phyloP scores from a whole-genome alignment of 2,113 vertebrate species.

The Nymphicus hollandicus region DNA sequence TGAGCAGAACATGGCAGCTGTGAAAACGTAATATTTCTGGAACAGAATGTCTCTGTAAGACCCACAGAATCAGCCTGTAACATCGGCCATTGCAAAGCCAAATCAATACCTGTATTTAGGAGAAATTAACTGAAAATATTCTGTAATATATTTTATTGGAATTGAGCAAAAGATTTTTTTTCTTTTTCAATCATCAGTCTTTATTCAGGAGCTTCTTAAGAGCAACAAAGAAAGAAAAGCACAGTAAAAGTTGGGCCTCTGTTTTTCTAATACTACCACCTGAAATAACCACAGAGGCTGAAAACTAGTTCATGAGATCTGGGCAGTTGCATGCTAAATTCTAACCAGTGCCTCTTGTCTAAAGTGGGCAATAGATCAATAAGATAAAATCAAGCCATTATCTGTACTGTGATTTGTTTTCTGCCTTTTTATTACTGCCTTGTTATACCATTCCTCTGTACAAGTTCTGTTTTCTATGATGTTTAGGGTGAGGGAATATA shows the following conservation, averaged over 20 bases:
- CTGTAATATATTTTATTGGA: background rate
- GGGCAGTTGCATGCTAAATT: background rate
- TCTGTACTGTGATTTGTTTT: background rate
- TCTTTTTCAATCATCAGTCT: background rate
- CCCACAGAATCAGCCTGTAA: background rate
- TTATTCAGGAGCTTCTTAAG: background rate
- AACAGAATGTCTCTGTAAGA: background rate
- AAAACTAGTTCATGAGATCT: conserved; percentile 1
- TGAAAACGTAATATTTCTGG: background rate
- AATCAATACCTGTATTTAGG: background rate
- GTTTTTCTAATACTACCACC: background rate
- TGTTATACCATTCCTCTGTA: background rate
- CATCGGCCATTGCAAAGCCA: background rate
- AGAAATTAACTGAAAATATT: background rate
- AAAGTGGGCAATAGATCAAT: background rate
- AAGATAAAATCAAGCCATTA: background rate
- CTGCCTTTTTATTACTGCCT: background rate
- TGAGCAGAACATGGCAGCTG: background rate
- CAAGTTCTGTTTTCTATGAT: background rate
- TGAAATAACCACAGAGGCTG: conserved; percentile 3
- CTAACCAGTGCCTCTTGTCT: background rate
- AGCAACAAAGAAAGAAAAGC: background rate
- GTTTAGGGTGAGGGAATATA: background rate
- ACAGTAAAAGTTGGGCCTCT: background rate
- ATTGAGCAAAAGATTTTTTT: background rate